These are phyloP conservation scores for Crenichthys baileyi DNA, from an alignment of 2,797 vertebrate genomes.

Conservation along the genomic window DNA sequence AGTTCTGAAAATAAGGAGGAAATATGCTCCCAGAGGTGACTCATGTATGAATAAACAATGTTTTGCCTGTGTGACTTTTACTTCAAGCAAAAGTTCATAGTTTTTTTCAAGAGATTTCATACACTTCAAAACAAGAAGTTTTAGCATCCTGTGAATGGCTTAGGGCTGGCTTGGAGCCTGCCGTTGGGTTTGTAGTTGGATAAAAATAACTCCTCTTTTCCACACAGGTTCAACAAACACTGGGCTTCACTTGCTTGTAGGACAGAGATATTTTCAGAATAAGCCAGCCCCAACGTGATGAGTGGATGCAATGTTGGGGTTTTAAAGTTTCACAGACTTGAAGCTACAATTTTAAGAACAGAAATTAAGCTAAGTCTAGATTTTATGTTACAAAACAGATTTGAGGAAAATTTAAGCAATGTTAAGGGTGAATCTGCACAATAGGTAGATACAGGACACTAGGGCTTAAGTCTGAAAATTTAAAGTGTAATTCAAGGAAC, in stretches of 20 bases:
- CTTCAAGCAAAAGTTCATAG: neutral
- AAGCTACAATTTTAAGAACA: neutral
- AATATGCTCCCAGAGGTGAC: neutral
- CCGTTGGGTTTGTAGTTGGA: neutral
- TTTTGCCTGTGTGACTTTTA: neutral
- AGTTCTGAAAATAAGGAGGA: neutral
- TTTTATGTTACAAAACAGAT: neutral
- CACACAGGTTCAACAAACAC: neutral
- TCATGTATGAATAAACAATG: neutral
- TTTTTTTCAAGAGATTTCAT: neutral
- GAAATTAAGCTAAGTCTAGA: neutral
- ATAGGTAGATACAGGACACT: too few relatives aligned
- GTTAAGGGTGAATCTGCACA: too few relatives aligned
- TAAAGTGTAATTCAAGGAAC: too few relatives aligned
- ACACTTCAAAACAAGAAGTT: neutral
- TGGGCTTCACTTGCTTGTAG: neutral
- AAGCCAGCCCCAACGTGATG: neutral
- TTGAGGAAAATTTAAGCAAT: neutral
- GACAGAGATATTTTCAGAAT: neutral
- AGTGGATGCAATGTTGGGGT: neutral
- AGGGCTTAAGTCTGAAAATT: too few relatives aligned
- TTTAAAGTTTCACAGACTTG: neutral
- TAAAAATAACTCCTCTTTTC: slow-evolving; percentile 1
- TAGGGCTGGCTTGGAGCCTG: neutral
- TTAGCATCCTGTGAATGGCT: neutral